Percentiles rank a stretch among this genome's conserved stretches.
These are phyloP conservation scores for Spatulosminthurus flaviceps DNA, from an alignment of 2,888 invertebrate species.

Conservation along the genomic window DNA sequence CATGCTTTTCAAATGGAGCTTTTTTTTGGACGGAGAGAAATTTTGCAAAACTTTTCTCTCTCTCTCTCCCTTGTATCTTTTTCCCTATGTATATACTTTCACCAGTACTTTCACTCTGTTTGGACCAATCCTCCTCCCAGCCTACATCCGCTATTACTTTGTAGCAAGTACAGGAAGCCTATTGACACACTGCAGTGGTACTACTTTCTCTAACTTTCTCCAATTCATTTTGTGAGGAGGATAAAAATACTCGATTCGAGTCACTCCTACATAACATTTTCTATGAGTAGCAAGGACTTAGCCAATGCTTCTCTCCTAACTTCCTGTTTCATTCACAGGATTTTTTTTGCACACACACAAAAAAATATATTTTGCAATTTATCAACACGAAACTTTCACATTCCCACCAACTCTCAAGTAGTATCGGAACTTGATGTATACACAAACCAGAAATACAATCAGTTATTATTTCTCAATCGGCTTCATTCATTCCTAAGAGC, in stretches of 20 bases:
- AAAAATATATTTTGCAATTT: neutral
- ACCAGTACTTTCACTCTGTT: neutral
- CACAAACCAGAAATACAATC: neutral
- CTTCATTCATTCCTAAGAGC: neutral
- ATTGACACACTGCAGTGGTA: neutral
- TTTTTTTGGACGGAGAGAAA: too few species aligned
- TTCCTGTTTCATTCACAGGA: conserved; percentile 2
- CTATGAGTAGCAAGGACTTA: neutral
- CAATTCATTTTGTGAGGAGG: too few species aligned
- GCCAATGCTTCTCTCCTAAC: neutral
- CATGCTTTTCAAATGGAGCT: neutral
- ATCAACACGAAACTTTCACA: neutral
- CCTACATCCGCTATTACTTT: conserved; percentile 1
- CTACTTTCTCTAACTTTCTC: too few species aligned
- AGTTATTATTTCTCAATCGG: neutral
- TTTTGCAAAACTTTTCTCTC: conserved; percentile 18
- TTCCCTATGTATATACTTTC: neutral
- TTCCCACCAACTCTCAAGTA: neutral
- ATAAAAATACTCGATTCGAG: too few species aligned
- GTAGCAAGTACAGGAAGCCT: neutral
- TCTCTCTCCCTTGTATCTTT: conserved; percentile 5
- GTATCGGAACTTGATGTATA: neutral
- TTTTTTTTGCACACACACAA: too few species aligned
- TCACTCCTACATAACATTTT: too few species aligned
- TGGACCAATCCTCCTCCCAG: too few species aligned